phyloP scores from a whole-genome alignment of 1,140 invertebrate genomes.

The Dendrolimus punctatus region DNA sequence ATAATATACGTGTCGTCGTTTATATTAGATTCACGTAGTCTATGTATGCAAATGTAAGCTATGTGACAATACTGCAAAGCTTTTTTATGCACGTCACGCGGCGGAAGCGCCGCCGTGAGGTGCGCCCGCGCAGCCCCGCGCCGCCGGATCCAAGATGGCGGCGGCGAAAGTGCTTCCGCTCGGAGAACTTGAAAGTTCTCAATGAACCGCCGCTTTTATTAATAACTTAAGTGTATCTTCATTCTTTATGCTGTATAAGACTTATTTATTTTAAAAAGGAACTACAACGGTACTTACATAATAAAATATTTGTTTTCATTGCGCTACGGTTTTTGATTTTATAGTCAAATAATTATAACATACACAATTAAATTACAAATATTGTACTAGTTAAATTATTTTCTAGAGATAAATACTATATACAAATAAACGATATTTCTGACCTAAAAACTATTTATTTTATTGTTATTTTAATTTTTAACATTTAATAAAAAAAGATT shows the following conservation, averaged over 20 bases:
- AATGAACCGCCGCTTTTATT: conserved; percentile 43
- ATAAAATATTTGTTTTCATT: too few relatives aligned
- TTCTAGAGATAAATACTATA: too few relatives aligned
- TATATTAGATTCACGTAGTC: conserved; percentile 55
- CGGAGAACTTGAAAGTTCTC: conserved; percentile 45
- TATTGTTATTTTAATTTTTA: too few relatives aligned
- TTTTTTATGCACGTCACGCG: conserved; percentile 66
- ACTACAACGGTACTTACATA: too few relatives aligned
- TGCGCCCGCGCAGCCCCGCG: conserved; percentile 39
- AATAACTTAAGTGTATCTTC: conserved; percentile 6
- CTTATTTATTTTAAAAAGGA: too few relatives aligned
- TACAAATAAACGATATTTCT: too few relatives aligned
- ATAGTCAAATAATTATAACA: too few relatives aligned
- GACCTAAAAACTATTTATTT: too few relatives aligned
- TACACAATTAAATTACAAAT: too few relatives aligned
- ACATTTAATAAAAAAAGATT: too few relatives aligned
- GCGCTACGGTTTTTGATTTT: too few relatives aligned
- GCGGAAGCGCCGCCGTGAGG: conserved; percentile 54
- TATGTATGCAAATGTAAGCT: conserved; percentile 59
- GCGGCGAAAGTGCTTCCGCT: conserved; percentile 67
- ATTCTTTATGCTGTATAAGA: not conserved
- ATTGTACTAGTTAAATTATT: too few relatives aligned
- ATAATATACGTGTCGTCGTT: conserved; percentile 14
- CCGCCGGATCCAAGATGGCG: conserved; percentile 67
- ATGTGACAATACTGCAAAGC: conserved; percentile 57